Conservation (phyloP, 2,797 vertebrate species). For the Megaceryle alcyon region DNA sequence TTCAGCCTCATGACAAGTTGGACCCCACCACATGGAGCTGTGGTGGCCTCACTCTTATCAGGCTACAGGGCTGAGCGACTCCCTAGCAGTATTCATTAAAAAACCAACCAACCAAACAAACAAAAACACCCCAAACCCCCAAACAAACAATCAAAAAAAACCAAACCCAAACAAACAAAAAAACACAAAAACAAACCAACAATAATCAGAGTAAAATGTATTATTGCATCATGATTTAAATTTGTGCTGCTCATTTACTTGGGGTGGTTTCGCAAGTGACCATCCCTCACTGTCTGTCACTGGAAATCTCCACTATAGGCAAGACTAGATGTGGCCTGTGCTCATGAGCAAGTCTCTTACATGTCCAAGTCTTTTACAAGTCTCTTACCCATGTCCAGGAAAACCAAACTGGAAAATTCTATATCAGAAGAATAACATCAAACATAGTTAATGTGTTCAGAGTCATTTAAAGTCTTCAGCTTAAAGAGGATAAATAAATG, state of each 20-base stretch:
- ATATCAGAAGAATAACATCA: background rate
- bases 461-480: background rate
- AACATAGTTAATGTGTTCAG: background rate
- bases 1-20: background rate
- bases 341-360: background rate
- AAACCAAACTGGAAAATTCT: background rate
- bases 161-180: background rate
- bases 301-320: background rate
- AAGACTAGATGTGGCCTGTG: background rate
- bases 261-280: background rate
- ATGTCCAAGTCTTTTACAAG: background rate
- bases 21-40: background rate
- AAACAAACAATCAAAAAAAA: too few relatives aligned
- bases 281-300: background rate
- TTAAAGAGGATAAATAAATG: background rate
- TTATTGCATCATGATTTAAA: background rate
- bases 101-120: too few relatives aligned
- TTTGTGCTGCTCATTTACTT: background rate
- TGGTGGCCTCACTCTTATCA: accelerated
- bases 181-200: background rate
- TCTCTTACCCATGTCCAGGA: background rate
- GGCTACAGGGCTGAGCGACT: background rate
- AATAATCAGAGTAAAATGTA: background rate
- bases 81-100: background rate
- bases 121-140: too few relatives aligned